Percentiles rank a stretch among this genome's conserved stretches.
phyloP scores from a whole-genome alignment of 2,888 invertebrate species.

The Nebria brevicollis region DNA sequence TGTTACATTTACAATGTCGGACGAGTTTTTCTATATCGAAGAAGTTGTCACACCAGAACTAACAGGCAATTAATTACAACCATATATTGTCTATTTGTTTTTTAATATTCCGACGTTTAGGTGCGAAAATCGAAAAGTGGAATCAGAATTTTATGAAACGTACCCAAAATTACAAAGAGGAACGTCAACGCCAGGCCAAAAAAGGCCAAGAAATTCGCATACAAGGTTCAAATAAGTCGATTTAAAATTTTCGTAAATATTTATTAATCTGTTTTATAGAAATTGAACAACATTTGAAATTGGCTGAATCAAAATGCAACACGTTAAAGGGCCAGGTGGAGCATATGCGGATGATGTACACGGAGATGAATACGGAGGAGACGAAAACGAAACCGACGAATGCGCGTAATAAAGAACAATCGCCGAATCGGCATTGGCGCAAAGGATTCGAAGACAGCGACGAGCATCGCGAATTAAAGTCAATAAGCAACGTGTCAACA shows the following conservation, averaged over 20 bases:
- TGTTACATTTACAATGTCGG: conserved; percentile 49
- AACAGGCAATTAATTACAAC: conserved; percentile 46
- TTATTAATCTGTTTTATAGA: conserved; percentile 53
- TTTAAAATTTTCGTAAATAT: too few relatives aligned
- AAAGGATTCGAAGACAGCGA: neutral
- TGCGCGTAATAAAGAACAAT: neutral
- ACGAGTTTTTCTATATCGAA: conserved; percentile 52
- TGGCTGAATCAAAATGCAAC: conserved; percentile 61
- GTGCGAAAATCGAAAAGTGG: neutral
- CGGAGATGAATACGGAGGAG: conserved; percentile 48
- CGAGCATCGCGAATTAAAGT: neutral
- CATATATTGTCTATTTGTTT: conserved; percentile 39
- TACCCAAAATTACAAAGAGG: neutral
- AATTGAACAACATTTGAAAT: conserved; percentile 61
- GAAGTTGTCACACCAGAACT: conserved; percentile 48
- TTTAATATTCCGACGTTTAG: neutral
- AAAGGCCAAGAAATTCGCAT: conserved; percentile 50
- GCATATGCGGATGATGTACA: conserved; percentile 61
- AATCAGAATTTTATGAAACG: conserved; percentile 1
- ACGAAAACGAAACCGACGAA: neutral
- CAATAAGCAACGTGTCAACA: neutral
- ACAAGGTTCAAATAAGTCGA: conserved; percentile 38
- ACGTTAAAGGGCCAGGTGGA: conserved; percentile 61
- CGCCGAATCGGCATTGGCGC: neutral
- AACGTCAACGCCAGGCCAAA: conserved; percentile 29